Conservation (phyloP, 1,140 invertebrate species). For the Procambarus virginalis region DNA sequence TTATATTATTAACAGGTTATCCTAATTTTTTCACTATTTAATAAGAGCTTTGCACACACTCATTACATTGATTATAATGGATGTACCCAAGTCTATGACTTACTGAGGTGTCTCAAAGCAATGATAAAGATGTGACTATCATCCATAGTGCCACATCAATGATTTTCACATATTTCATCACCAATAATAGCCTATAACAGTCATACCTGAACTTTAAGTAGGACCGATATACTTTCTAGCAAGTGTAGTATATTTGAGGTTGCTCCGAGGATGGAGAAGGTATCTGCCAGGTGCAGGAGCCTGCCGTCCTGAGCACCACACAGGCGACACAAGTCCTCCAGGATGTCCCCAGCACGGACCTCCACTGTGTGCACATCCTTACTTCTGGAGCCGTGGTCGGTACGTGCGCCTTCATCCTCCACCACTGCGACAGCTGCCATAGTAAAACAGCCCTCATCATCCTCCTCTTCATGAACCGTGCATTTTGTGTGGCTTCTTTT, state of each 20-base stretch:
- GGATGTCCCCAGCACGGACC: not conserved
- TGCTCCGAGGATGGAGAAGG: slow-evolving; percentile 23
- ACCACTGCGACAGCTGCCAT: not conserved
- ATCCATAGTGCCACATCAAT: too few species aligned
- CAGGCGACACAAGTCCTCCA: slow-evolving; percentile 25
- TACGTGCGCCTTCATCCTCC: not conserved
- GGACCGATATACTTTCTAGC: slow-evolving; percentile 30
- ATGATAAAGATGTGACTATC: too few species aligned
- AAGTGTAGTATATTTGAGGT: slow-evolving; percentile 37
- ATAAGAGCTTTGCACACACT: too few species aligned
- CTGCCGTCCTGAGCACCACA: slow-evolving; percentile 38
- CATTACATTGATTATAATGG: too few species aligned
- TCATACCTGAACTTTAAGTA: slow-evolving; percentile 51
- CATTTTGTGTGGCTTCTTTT: too few species aligned
- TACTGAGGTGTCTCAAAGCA: too few species aligned
- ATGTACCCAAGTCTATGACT: too few species aligned
- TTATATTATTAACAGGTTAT: too few species aligned
- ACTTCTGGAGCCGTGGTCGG: not conserved
- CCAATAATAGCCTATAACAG: not conserved
- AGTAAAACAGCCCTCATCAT: not conserved
- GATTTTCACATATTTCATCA: too few species aligned
- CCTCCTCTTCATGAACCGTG: too few species aligned
- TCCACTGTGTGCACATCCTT: not conserved
- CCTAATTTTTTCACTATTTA: too few species aligned
- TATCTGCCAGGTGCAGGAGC: slow-evolving; percentile 30